Evolutionary conservation across 64 coral and sea anemone genomes (phyloP).

Genomic region (Platygyra sinensis): DNA sequence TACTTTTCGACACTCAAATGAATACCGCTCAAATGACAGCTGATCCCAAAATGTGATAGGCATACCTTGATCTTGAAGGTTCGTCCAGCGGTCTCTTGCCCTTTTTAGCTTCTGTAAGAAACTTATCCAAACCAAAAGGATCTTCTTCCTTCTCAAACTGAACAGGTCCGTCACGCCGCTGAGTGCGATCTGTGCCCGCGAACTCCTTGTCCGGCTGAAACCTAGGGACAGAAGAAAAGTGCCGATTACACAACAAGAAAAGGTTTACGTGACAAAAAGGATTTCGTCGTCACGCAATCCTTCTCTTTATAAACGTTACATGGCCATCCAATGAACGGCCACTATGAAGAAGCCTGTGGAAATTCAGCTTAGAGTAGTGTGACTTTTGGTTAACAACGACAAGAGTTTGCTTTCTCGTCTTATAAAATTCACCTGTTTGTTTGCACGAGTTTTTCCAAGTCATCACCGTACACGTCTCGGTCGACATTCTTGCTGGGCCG

Average conservation of each 20-base stretch:
- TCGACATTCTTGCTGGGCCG: slow-evolving; percentile 89
- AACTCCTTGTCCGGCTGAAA: slow-evolving; percentile 97
- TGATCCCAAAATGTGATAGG: neutral
- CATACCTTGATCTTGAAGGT: slow-evolving; percentile 73
- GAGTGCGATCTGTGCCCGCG: slow-evolving; percentile 89
- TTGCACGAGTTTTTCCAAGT: slow-evolving; percentile 87
- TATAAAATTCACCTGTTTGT: slow-evolving; percentile 68
- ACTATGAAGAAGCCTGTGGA: too few species aligned
- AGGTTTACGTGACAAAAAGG: too few species aligned
- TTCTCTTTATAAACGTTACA: too few species aligned
- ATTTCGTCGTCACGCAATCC: too few species aligned
- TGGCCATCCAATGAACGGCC: too few species aligned
- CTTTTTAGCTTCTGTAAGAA: slow-evolving; percentile 97
- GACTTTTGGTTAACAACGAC: too few species aligned
- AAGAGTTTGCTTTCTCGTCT: too few species aligned
- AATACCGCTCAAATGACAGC: neutral
- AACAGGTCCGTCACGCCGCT: slow-evolving; percentile 94
- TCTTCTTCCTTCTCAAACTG: slow-evolving; percentile 97
- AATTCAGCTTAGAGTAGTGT: too few species aligned
- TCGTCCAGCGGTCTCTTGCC: slow-evolving; percentile 95
- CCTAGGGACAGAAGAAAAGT: slow-evolving; percentile 35
- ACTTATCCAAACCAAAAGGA: slow-evolving; percentile 98
- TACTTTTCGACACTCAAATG: neutral
- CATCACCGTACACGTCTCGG: slow-evolving; percentile 95
- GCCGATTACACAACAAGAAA: neutral